Percentiles rank a stretch among this genome's conserved stretches.
phyloP scores from a whole-genome alignment of 2,113 vertebrate genomes.

The Orcinus orca region DNA sequence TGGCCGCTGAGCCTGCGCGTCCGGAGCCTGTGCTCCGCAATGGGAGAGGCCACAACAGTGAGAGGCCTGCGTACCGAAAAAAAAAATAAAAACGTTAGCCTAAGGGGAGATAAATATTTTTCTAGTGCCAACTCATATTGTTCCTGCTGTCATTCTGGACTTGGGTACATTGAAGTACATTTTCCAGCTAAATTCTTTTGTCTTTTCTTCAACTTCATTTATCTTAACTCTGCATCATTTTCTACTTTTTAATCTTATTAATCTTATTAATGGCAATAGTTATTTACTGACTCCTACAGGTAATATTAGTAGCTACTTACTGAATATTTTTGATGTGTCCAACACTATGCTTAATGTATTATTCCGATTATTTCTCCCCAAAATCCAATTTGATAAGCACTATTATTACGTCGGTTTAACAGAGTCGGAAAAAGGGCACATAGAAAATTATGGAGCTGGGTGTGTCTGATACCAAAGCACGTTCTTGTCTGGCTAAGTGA shows the following conservation, averaged over 20 bases:
- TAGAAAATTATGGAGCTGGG: background rate
- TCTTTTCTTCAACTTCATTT: background rate
- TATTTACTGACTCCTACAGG: background rate
- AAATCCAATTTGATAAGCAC: background rate
- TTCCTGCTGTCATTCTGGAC: background rate
- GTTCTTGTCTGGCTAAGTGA: background rate
- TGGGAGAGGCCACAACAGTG: no score
- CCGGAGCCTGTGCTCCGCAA: no score
- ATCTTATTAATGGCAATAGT: background rate
- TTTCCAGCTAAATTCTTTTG: background rate
- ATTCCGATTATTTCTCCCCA: background rate
- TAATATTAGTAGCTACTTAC: background rate
- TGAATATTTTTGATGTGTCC: background rate
- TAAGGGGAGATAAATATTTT: background rate
- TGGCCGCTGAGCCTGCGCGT: no score
- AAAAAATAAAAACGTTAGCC: background rate
- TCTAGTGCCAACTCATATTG: background rate
- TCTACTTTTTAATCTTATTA: background rate
- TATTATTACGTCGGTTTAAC: background rate
- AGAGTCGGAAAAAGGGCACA: background rate
- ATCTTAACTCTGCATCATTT: background rate
- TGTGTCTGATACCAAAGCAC: background rate
- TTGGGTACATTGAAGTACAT: background rate
- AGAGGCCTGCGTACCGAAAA: no score
- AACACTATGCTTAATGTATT: background rate